These are phyloP conservation scores for Dorcus parallelipipedus DNA, from an alignment of 2,888 invertebrate genomes.

Conservation along the genomic window DNA sequence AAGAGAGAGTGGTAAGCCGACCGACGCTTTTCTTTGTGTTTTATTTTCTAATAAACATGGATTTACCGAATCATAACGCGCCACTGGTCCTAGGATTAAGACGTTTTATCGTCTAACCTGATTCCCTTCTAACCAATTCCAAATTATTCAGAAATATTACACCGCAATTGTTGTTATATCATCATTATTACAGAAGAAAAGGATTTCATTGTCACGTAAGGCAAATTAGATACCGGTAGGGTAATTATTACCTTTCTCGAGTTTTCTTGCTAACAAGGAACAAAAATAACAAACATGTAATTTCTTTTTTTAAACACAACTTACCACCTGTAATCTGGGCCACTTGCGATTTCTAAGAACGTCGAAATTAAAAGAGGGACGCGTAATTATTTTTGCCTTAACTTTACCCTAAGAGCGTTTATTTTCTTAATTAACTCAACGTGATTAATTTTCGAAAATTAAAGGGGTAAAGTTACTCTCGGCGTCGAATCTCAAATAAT, in stretches of 20 bases:
- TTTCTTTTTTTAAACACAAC: not conserved
- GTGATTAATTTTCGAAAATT: constrained; percentile 24
- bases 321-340: not conserved
- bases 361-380: not conserved
- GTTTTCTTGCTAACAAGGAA: constrained; percentile 10
- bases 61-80: constrained; percentile 18
- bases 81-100: constrained; percentile 20
- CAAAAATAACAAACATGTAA: too few species aligned
- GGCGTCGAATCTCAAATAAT: constrained; percentile 12
- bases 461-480: constrained; percentile 21
- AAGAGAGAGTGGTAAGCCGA: constrained; percentile 26
- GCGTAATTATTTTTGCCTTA: constrained; percentile 10
- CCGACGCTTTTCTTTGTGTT: constrained; percentile 26
- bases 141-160: not conserved
- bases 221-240: constrained; percentile 11
- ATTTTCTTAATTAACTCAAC: constrained; percentile 20
- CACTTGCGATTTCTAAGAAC: not conserved
- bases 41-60: constrained; percentile 25
- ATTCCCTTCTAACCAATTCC: constrained; percentile 5
- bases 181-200: too few species aligned
- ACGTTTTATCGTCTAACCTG: constrained; percentile 21
- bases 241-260: constrained; percentile 6
- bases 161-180: not conserved
- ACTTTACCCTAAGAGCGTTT: constrained; percentile 10
- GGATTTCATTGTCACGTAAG: constrained; percentile 4